Conservation (phyloP, 2,113 vertebrate species). For the Ochotona curzoniae region DNA sequence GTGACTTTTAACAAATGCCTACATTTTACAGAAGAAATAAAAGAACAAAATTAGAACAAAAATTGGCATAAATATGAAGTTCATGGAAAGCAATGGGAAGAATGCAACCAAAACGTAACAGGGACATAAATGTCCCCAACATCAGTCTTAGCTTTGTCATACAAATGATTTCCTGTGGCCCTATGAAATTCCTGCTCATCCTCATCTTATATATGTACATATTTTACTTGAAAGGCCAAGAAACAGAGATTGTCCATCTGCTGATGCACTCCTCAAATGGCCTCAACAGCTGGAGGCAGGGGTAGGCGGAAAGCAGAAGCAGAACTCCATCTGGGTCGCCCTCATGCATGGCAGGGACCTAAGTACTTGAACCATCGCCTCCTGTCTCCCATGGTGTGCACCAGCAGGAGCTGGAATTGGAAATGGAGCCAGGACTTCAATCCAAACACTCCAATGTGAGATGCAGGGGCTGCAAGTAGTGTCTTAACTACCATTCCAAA, state of each 20-base stretch:
- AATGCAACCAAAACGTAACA: not conserved
- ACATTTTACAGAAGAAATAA: constrained; percentile 21
- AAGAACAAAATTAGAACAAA: not conserved
- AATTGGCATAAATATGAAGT: not conserved
- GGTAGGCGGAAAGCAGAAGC: too few species aligned
- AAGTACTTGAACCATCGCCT: too few species aligned
- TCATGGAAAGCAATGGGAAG: not conserved
- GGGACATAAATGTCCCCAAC: not conserved
- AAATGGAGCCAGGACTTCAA: too few species aligned
- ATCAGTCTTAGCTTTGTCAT: not conserved
- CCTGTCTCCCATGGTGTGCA: too few species aligned
- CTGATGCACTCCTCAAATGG: too few species aligned
- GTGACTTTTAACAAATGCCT: constrained; percentile 7
- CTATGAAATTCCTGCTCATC: not conserved
- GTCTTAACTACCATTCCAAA: too few species aligned
- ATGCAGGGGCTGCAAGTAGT: too few species aligned
- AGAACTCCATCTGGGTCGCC: too few species aligned
- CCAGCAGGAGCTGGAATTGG: too few species aligned
- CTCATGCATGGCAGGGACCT: too few species aligned
- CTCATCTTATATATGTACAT: not conserved
- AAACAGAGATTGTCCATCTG: not conserved
- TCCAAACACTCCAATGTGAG: too few species aligned
- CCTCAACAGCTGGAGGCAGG: too few species aligned
- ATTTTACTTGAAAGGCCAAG: not conserved
- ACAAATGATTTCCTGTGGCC: not conserved